Percentiles rank a stretch among this genome's conserved stretches.
Evolutionary conservation across 2,888 invertebrate genomes (phyloP).

Genomic region (Plagodis dolabraria): DNA sequence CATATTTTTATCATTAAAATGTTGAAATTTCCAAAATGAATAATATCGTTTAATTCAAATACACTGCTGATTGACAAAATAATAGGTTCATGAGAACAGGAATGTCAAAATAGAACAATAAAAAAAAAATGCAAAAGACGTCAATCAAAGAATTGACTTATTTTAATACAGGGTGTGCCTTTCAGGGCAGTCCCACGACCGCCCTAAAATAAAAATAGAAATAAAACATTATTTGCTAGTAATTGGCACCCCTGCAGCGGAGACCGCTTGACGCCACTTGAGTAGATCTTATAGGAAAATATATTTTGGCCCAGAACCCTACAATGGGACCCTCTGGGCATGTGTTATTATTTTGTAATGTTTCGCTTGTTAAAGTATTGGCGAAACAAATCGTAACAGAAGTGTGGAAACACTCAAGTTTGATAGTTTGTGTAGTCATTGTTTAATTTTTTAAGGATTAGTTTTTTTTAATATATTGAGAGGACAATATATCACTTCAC

Average conservation of each 20-base stretch:
- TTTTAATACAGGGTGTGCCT: conserved; percentile 79
- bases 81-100: conserved; percentile 52
- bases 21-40: neutral
- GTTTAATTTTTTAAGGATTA: too few relatives aligned
- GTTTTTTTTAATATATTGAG: too few relatives aligned
- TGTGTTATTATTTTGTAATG: conserved; percentile 72
- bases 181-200: conserved; percentile 81
- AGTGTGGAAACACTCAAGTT: conserved; percentile 17
- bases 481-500: too few relatives aligned
- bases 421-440: too few relatives aligned
- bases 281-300: conserved; percentile 80
- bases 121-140: conserved; percentile 66
- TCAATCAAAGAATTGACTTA: conserved; percentile 75
- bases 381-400: conserved; percentile 46
- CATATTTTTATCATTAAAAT: neutral
- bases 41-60: conserved; percentile 15
- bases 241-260: conserved; percentile 82
- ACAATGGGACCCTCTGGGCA: conserved; percentile 56
- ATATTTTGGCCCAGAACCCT: conserved; percentile 60
- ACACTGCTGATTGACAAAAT: conserved; percentile 43
- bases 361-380: conserved; percentile 60
- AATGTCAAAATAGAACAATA: conserved; percentile 73
- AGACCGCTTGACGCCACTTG: conserved; percentile 76
- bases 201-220: conserved; percentile 83
- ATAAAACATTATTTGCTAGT: conserved; percentile 80